Evolutionary conservation across 35 echinoderm and acorn worm genomes (phyloP), one percentile per base, ranked within the genome.

Genomic region (Apostichopus californicus): DNA sequence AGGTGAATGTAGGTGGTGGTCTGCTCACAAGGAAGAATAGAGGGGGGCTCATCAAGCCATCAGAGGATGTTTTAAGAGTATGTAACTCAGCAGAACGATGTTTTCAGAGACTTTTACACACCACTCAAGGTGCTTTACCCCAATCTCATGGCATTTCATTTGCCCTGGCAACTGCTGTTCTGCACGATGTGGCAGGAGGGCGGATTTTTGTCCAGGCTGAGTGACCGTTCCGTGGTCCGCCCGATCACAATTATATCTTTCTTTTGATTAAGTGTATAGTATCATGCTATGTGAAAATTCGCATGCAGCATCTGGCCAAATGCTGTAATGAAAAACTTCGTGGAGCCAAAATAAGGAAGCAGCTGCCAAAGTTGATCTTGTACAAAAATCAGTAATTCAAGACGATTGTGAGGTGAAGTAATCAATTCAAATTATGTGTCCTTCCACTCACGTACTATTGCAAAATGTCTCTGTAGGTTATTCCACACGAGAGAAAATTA

Each of bases 41-140:
- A 12, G 93, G 90, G 18, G 86, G 86, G 4, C 86, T 88, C 5
- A 18, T 61, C 0, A 86, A 71, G 25, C 78, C 93, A 10, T 84
- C 93, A 26, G 9, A 2, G 2, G 66, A 87, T 92, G 93, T 94
- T 17, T 80, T 86, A 1, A 73, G 78, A 78, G 81, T 94, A 5
- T 94, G 93, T 87, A 46, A 91, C 22, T 75, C 21, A n/a, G 92
- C 93, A 15, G 93, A 92, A 56, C 72, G 63, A 11, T 86, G 81
- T 46, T 17, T 94, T 26, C 89, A 87, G 82, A 72, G 90, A 21
- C 26, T 94, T 2, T 17, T 94, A 17, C 73, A 86, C 10, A 12
- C 78, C 6, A 92, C 90, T 5, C 55, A 89, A 0, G 90, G 89
- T 1, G 2, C 84, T 14, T 52, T 94, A 9, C 93, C 93, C 61